A percentile compares a stretch with the other conserved stretches of the same genome.
phyloP scores from a whole-genome alignment of 2,888 invertebrate genomes.

The Drosophila nigricruria region DNA sequence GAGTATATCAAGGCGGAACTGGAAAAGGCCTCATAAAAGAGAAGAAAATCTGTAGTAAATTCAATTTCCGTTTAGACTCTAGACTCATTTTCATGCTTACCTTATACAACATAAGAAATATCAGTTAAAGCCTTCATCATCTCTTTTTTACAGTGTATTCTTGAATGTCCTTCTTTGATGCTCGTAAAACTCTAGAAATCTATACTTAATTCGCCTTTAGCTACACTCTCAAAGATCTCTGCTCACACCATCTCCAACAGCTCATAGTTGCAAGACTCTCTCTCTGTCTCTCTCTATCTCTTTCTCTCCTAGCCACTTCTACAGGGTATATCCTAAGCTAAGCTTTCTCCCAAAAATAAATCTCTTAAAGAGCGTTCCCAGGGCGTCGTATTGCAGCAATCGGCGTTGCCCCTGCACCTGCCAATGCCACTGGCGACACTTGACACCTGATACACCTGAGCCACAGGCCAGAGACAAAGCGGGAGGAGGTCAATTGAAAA shows the following conservation, averaged over 20 bases:
- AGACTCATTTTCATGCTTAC: neutral
- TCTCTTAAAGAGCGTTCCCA: slow-evolving; percentile 53
- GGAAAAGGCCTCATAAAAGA: neutral
- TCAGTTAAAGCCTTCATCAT: neutral
- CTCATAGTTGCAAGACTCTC: neutral
- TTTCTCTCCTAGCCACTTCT: rapidly evolving
- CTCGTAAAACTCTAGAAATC: neutral
- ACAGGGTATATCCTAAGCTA: slow-evolving; percentile 17
- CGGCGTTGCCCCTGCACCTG: slow-evolving; percentile 54
- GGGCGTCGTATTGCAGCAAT: slow-evolving; percentile 68
- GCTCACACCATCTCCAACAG: neutral
- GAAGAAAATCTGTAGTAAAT: neutral
- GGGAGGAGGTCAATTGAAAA: slow-evolving; percentile 1
- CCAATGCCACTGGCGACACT: slow-evolving; percentile 53
- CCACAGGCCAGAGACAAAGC: neutral
- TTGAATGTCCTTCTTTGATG: neutral
- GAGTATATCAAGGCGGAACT: neutral
- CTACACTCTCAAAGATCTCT: neutral
- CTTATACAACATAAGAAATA: neutral
- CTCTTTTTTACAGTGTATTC: neutral
- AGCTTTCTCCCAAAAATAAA: slow-evolving; percentile 12
- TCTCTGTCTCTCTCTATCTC: rapidly evolving
- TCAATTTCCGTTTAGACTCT: neutral
- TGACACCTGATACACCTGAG: slow-evolving; percentile 56
- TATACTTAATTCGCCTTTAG: neutral